Evolutionary conservation across 2,888 invertebrate species (phyloP).

Genomic region (Coecobrya sp.): DNA sequence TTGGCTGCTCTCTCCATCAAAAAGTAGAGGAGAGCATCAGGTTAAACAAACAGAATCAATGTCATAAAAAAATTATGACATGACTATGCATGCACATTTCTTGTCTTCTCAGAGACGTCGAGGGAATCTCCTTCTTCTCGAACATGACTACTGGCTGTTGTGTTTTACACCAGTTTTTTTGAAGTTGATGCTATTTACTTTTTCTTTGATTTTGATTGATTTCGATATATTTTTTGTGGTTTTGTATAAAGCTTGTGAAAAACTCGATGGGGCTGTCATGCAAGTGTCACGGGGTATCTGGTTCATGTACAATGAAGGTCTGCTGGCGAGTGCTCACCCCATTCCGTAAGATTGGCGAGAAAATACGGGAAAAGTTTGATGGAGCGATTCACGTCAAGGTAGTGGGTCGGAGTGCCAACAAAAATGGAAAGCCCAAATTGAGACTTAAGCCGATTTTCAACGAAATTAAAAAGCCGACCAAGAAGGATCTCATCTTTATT

Average conservation of each 20-base stretch:
- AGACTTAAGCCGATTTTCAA: slow-evolving; percentile 91
- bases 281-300: slow-evolving; percentile 90
- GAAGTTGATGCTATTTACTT: not conserved
- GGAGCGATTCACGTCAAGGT: slow-evolving; percentile 95
- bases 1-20: not conserved
- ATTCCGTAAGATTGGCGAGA: slow-evolving; percentile 91
- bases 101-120: no score
- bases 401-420: slow-evolving; percentile 89
- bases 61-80: slow-evolving; percentile 52
- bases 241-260: slow-evolving; percentile 87
- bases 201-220: slow-evolving; percentile 63
- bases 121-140: not conserved
- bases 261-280: slow-evolving; percentile 89
- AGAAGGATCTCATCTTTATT: slow-evolving; percentile 96
- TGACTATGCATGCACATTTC: slow-evolving; percentile 29
- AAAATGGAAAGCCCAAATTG: slow-evolving; percentile 83
- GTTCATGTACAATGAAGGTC: slow-evolving; percentile 90
- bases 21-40: slow-evolving; percentile 43
- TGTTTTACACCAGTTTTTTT: no score
- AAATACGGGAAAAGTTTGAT: slow-evolving; percentile 93
- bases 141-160: no score
- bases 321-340: slow-evolving; percentile 89
- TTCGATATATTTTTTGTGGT: slow-evolving; percentile 31
- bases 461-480: slow-evolving; percentile 95
- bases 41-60: slow-evolving; percentile 69